A percentile compares a stretch with the other conserved stretches of the same genome.
Conservation (phyloP, 1,140 invertebrate genomes). For the Hirudo medicinalis region DNA sequence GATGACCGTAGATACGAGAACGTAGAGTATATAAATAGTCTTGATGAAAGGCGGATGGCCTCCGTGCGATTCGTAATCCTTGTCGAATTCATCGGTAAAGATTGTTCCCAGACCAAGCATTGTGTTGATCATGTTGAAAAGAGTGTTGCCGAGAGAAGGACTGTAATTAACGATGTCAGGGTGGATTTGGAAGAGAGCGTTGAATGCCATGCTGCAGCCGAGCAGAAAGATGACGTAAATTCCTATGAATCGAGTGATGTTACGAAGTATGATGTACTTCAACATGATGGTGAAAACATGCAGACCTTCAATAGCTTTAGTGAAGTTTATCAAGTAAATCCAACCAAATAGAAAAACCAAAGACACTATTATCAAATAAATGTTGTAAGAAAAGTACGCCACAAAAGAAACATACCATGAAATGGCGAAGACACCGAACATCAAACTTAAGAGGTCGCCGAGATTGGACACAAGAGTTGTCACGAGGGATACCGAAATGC, state of each 20-base stretch:
- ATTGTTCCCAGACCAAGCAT: slow-evolving; percentile 23
- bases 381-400: not conserved
- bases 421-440: slow-evolving; percentile 15
- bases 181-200: slow-evolving; percentile 21
- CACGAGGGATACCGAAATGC: not conserved
- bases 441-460: not conserved
- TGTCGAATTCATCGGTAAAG: slow-evolving; percentile 20
- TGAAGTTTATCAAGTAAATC: slow-evolving; percentile 23
- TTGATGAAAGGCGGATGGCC: slow-evolving; percentile 16
- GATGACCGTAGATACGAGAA: slow-evolving; percentile 22
- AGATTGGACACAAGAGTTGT: slow-evolving; percentile 10
- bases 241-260: slow-evolving; percentile 24
- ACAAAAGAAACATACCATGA: slow-evolving; percentile 17
- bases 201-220: slow-evolving; percentile 22
- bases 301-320: slow-evolving; percentile 22
- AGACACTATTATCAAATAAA: slow-evolving; percentile 18
- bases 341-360: slow-evolving; percentile 23
- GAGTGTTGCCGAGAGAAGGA: slow-evolving; percentile 14
- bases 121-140: slow-evolving; percentile 22
- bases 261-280: slow-evolving; percentile 23
- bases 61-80: slow-evolving; percentile 10
- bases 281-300: slow-evolving; percentile 25
- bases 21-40: slow-evolving; percentile 21
- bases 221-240: slow-evolving; percentile 23
- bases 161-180: slow-evolving; percentile 1